These are phyloP conservation scores for Lamellibrachia satsuma DNA, from an alignment of 2,888 invertebrate species.

Conservation along the genomic window DNA sequence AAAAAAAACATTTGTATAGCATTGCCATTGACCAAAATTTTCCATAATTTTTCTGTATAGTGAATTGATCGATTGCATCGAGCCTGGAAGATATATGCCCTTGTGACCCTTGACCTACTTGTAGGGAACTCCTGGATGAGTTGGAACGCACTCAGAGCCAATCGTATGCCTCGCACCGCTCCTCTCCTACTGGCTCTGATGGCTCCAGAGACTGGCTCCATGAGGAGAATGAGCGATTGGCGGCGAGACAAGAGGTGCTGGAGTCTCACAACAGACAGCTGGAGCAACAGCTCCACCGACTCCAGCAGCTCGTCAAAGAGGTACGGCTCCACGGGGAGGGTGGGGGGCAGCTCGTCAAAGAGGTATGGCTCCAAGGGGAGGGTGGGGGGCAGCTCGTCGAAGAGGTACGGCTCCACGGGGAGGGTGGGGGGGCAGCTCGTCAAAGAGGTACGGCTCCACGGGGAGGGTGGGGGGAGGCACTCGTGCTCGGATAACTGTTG, in stretches of 20 bases:
- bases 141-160: slow-evolving; percentile 35
- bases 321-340: slow-evolving; percentile 22
- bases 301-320: neutral
- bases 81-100: neutral
- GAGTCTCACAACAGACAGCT: slow-evolving; percentile 46
- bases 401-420: neutral
- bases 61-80: neutral
- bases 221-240: slow-evolving; percentile 38
- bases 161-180: neutral
- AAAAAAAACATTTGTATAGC: too few species aligned
- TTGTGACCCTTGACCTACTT: slow-evolving; percentile 20
- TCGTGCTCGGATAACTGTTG: too few species aligned
- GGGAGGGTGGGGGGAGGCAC: too few species aligned
- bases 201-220: slow-evolving; percentile 38
- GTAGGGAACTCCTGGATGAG: slow-evolving; percentile 48
- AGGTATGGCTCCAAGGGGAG: slow-evolving; percentile 22
- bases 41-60: neutral
- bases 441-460: neutral
- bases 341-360: slow-evolving; percentile 24
- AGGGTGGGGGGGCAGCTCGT: neutral
- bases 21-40: too few species aligned
- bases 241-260: slow-evolving; percentile 45
- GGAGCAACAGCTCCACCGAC: slow-evolving; percentile 40
- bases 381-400: neutral
- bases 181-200: slow-evolving; percentile 22